phyloP scores from a whole-genome alignment of 2,888 invertebrate genomes.

The Fabriciana adippe region DNA sequence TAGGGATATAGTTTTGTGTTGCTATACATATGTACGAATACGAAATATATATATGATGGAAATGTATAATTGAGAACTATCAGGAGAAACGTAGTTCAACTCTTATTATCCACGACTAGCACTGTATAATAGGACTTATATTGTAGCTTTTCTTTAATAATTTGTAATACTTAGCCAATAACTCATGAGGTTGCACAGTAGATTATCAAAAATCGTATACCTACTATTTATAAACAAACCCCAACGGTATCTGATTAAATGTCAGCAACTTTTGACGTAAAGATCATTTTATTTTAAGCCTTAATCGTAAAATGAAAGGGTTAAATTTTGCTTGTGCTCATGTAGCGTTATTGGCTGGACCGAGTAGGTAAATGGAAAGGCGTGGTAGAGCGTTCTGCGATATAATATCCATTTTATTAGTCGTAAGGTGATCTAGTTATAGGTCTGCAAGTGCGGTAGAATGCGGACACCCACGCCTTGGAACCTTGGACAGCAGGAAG shows the following conservation, averaged over 20 bases:
- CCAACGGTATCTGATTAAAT: slow-evolving; percentile 36
- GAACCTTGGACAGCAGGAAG: slow-evolving; percentile 66
- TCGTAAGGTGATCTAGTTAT: slow-evolving; percentile 76
- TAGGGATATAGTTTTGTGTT: too few relatives aligned
- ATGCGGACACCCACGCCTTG: slow-evolving; percentile 77
- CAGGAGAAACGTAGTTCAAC: too few relatives aligned
- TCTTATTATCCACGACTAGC: too few relatives aligned
- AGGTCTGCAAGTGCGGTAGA: slow-evolving; percentile 62
- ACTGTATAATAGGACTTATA: too few relatives aligned
- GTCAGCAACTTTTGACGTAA: slow-evolving; percentile 32
- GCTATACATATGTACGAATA: too few relatives aligned
- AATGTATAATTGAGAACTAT: too few relatives aligned
- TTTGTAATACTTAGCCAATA: neutral
- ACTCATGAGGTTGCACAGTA: slow-evolving; percentile 1
- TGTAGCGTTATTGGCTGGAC: slow-evolving; percentile 25
- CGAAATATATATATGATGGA: too few relatives aligned
- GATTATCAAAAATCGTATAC: slow-evolving; percentile 9
- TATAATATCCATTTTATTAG: slow-evolving; percentile 69
- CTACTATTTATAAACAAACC: slow-evolving; percentile 28
- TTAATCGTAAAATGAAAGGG: neutral
- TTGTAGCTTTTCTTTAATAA: too few relatives aligned
- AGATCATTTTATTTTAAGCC: neutral
- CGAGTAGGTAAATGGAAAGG: slow-evolving; percentile 71
- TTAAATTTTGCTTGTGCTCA: slow-evolving; percentile 6
- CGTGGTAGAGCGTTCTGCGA: slow-evolving; percentile 54